Conservation (phyloP, 2,113 vertebrate species). For the Miniopterus natalensis region DNA sequence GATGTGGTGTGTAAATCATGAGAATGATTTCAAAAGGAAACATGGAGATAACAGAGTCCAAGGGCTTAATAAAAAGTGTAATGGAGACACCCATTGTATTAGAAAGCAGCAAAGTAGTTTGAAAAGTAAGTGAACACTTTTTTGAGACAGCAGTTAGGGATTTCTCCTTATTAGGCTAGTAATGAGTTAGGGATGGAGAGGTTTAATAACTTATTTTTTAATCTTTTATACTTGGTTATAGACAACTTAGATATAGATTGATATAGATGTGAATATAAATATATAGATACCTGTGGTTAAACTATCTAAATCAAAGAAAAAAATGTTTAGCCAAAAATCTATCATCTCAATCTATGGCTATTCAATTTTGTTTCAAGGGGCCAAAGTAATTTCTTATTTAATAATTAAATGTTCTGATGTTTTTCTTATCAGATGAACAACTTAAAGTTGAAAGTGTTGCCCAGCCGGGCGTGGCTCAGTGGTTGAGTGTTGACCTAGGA, state of each 20-base stretch:
- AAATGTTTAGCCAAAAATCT: conserved; percentile 9
- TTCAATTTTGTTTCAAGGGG: neutral
- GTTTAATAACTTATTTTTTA: conserved; percentile 29
- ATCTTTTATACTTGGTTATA: neutral
- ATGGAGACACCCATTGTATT: neutral
- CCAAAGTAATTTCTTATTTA: neutral
- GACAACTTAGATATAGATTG: neutral
- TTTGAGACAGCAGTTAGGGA: neutral
- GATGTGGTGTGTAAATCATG: conserved; percentile 24
- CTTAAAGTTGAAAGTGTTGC: neutral
- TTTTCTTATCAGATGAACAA: neutral
- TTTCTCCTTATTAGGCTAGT: neutral
- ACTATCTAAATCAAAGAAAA: neutral
- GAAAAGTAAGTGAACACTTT: neutral
- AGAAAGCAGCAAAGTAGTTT: conserved; percentile 4
- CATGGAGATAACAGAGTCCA: neutral
- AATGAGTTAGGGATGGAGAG: neutral
- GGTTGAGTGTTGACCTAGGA: no score
- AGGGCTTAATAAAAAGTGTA: neutral
- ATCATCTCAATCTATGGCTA: neutral
- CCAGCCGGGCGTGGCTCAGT: no score
- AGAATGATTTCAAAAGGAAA: conserved; percentile 31
- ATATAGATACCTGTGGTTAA: neutral
- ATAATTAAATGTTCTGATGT: neutral
- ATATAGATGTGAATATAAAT: neutral